Evolutionary conservation across 2,888 invertebrate species (phyloP), one percentile per base, ranked within the genome.

Genomic region (Tillus elongatus): DNA sequence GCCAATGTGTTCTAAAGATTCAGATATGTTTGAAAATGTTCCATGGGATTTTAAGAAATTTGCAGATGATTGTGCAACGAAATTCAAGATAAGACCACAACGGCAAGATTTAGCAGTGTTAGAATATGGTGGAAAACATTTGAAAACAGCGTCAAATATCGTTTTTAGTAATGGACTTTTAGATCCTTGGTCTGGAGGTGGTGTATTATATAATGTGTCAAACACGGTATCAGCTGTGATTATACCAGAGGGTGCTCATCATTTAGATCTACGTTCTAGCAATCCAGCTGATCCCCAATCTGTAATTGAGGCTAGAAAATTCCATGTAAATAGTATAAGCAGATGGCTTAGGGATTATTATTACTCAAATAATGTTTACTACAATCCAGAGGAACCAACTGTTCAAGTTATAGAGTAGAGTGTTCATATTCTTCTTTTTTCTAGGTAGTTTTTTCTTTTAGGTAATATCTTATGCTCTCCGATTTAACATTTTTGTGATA

Each of bases 101-200:
- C 47, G 51, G 28, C 47, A 52, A 16, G 60, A 80, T 43, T 75
- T 82, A 59, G 81, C 83, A 0, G 69, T 79, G 41, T 62, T 79
- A 14, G 75, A 81, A 49, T 97, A 88, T 57, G 95, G 95, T 3
- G 92, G 90, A 1, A 73, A 73, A 45, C 70, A 81, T 52, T 68
- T 93, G 19, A 69, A 72, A 14, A 66, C 72, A 0, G 75, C 75
- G 0, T 75, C 77, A 0, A 84, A 84, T 51, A 81, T 84, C 27
- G 75, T 84, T 4, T 84, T 82, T 59, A 89, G 89, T 51, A 90
- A 90, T 60, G 91, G 91, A 0, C 65, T 88, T 2, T 56, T 87
- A 45, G 91, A 91, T 64, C 90, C 90, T 1, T 91, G 90, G 90
- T 79, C 82, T 36, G 79, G 82, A 43, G 89, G 89, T 56, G 90